Evolutionary conservation across 2,888 invertebrate genomes (phyloP), one percentile per base, ranked within the genome.

Genomic region (Anodontia alba): DNA sequence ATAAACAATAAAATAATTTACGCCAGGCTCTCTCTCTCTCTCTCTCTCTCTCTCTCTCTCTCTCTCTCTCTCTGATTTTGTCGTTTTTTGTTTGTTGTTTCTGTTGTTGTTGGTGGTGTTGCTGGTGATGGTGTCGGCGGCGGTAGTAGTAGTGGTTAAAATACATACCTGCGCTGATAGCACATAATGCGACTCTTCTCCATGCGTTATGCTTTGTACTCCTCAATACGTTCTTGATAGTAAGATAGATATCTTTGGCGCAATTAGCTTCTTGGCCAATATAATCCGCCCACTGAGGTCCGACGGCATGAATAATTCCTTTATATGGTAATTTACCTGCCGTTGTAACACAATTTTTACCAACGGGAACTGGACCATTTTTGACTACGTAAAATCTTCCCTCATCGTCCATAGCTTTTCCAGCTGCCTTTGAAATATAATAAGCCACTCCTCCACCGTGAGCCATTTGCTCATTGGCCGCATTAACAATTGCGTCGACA

Each of bases 401-500:
- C 66, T 90, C 88, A 7, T 74, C 62, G 70, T 84, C 77, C 73
- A 89, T 86, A n/a, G 23, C 66, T 7, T 51, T 67, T 0, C 88
- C 88, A 66, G 87, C 88, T 66, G 81, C 76, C 62, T 80, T 76
- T 23, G 80, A 73, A n/a, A 85, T 82, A 36, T 31, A 73, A 33
- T 71, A 80, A 0, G 90, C 90, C 10, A 90, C 76, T 12, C 90
- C 90, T 12, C 88, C 88, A 46, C 57, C 67, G 75, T 90, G 89
- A n/a, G 77, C 36, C n/a, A 90, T 49, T 26, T 74, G 72, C 26
- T 79, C 86, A 78, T 90, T 90, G 31, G 90, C 89, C n/a, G 90
- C 90, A 82, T 90, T 90, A 1, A 89, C 87, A 26, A 90, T 86
- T 10, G 83, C 90, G 81, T 90, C 90, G 31, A 81, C 80, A 20